Evolutionary conservation across 2,888 invertebrate genomes (phyloP).

Genomic region (Drosophila incognita): DNA sequence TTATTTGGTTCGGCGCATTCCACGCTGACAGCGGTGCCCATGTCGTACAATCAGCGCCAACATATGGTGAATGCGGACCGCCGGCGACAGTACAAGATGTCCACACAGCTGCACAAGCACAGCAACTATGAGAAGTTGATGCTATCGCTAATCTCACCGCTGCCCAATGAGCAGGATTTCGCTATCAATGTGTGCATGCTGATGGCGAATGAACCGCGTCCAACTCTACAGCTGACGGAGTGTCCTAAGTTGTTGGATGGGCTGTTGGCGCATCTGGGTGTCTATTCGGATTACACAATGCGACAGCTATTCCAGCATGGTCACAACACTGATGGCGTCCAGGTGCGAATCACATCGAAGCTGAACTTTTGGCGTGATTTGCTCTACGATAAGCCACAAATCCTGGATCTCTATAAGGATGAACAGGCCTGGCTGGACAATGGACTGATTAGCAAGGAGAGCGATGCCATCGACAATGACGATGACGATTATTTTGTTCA

Average conservation of each 20-base stretch:
- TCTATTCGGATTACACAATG: conserved; percentile 92
- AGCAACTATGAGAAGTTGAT: conserved; percentile 94
- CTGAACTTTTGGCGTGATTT: conserved; percentile 92
- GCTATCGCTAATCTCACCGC: conserved; percentile 96
- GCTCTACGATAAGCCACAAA: conserved; percentile 82
- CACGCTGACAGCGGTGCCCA: conserved; percentile 86
- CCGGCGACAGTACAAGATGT: conserved; percentile 89
- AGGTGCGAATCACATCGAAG: conserved; percentile 88
- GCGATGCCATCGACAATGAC: conserved; percentile 32
- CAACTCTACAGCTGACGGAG: conserved; percentile 93
- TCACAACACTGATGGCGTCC: conserved; percentile 85
- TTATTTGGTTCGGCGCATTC: conserved; percentile 64
- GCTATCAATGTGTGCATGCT: conserved; percentile 98
- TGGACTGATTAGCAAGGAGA: conserved; percentile 64
- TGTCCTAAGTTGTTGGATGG: conserved; percentile 95
- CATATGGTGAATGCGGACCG: conserved; percentile 89
- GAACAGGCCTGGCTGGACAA: conserved; percentile 76
- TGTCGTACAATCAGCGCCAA: conserved; percentile 91
- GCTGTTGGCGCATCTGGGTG: conserved; percentile 96
- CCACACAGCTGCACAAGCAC: conserved; percentile 88
- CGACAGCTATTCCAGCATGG: conserved; percentile 89
- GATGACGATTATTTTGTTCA: conserved; percentile 44
- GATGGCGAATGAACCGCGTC: conserved; percentile 96
- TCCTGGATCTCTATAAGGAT: conserved; percentile 83
- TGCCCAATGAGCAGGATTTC: conserved; percentile 99